Conservation (phyloP, 2,113 vertebrate species). For the Salvelinus namaycush region DNA sequence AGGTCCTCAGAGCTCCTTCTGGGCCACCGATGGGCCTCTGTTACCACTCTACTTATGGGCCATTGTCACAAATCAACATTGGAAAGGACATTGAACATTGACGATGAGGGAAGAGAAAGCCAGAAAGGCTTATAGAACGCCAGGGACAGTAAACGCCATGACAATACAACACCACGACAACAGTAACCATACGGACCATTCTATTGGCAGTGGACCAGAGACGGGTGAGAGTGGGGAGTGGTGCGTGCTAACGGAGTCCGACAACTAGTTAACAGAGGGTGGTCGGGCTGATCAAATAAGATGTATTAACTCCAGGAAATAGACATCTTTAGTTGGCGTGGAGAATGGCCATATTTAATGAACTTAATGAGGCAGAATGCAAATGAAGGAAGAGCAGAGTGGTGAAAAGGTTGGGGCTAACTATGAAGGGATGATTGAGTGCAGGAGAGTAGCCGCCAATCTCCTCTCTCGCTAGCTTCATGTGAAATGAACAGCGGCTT, state of each 20-base stretch:
- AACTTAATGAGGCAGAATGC: conserved; percentile 74
- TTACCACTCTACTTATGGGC: conserved; percentile 58
- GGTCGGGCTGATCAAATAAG: conserved; percentile 71
- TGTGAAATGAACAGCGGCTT: conserved; percentile 72
- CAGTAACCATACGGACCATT: conserved; percentile 46
- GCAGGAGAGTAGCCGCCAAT: conserved; percentile 70
- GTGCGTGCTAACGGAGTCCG: conserved; percentile 60
- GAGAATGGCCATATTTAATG: conserved; percentile 71
- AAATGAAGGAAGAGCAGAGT: conserved; percentile 71
- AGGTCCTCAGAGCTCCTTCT: conserved; percentile 56
- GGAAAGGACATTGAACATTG: conserved; percentile 34
- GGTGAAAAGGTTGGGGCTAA: conserved; percentile 67
- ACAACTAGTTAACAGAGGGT: conserved; percentile 65
- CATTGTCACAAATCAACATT: conserved; percentile 56
- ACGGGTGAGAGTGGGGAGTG: conserved; percentile 32
- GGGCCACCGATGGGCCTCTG: conserved; percentile 75
- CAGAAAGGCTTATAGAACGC: conserved; percentile 45
- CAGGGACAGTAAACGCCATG: conserved; percentile 55
- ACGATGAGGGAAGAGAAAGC: conserved; percentile 5
- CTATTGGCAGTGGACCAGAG: conserved; percentile 51
- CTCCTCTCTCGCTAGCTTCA: conserved; percentile 74
- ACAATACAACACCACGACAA: conserved; percentile 54
- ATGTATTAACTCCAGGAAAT: conserved; percentile 69
- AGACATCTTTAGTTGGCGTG: conserved; percentile 44
- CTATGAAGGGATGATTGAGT: conserved; percentile 77